Conservation (phyloP, 2,113 vertebrate genomes). For the Hassar affinis region DNA sequence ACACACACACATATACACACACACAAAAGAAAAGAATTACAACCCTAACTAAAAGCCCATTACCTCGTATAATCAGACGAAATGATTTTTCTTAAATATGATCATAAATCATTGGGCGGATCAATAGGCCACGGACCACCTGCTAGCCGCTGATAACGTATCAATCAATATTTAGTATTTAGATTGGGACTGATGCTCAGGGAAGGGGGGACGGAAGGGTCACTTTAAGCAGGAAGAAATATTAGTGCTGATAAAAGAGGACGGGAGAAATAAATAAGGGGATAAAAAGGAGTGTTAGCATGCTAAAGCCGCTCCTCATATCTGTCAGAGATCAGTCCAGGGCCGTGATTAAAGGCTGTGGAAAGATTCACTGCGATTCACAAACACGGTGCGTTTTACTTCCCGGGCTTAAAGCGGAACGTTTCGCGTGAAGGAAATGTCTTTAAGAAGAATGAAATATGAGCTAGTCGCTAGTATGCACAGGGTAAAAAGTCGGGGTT, state of each 20-base stretch:
- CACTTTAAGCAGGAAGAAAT: slow-evolving; percentile 88
- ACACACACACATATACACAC: slow-evolving; percentile 3
- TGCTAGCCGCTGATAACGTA: slow-evolving; percentile 97
- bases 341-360: slow-evolving; percentile 83
- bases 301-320: slow-evolving; percentile 86
- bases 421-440: background rate
- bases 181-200: slow-evolving; percentile 99
- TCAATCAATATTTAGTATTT: slow-evolving; percentile 99
- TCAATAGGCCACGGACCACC: slow-evolving; percentile 93
- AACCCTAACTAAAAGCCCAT: slow-evolving; percentile 87
- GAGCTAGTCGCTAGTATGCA: background rate
- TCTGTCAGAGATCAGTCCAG: slow-evolving; percentile 90
- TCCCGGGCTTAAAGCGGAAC: background rate
- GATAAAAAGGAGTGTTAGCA: slow-evolving; percentile 71
- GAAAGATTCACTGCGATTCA: slow-evolving; percentile 65
- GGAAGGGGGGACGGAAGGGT: slow-evolving; percentile 67
- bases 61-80: slow-evolving; percentile 96
- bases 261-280: slow-evolving; percentile 58
- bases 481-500: background rate
- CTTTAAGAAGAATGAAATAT: background rate
- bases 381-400: background rate
- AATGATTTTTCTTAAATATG: slow-evolving; percentile 99
- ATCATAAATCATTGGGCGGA: slow-evolving; percentile 99
- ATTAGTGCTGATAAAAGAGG: slow-evolving; percentile 92
- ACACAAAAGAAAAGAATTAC: slow-evolving; percentile 89